Evolutionary conservation across 2,113 vertebrate genomes (phyloP).

Genomic region (Rostratula benghalensis): DNA sequence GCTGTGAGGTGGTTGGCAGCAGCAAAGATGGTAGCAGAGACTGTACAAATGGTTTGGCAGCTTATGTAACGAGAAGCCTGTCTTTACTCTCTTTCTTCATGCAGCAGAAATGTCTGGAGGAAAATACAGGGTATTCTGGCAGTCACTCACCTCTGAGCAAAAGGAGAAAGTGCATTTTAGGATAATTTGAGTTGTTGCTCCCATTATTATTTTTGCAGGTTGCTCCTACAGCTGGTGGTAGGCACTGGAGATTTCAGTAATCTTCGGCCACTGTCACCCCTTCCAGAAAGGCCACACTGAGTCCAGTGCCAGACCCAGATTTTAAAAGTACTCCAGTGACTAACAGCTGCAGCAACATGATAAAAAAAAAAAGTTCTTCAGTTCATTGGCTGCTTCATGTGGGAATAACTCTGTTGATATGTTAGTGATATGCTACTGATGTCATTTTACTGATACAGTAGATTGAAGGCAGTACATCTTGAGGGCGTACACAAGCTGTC

Average conservation of each 20-base stretch:
- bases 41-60: background rate
- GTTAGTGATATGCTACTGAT: background rate
- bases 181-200: background rate
- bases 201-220: background rate
- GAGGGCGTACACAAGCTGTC: background rate
- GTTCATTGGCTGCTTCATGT: background rate
- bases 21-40: background rate
- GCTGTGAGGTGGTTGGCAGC: background rate
- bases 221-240: background rate
- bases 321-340: background rate
- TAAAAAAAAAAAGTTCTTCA: background rate
- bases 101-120: background rate
- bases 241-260: background rate
- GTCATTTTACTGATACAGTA: background rate
- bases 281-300: background rate
- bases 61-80: background rate
- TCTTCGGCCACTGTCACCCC: background rate
- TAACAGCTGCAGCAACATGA: background rate
- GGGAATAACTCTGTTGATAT: background rate
- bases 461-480: background rate
- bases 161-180: background rate
- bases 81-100: background rate
- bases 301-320: background rate
- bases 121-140: background rate
- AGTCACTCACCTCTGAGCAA: background rate